These are phyloP conservation scores for Euura lappo DNA, from an alignment of 1,140 invertebrate genomes.

Conservation along the genomic window DNA sequence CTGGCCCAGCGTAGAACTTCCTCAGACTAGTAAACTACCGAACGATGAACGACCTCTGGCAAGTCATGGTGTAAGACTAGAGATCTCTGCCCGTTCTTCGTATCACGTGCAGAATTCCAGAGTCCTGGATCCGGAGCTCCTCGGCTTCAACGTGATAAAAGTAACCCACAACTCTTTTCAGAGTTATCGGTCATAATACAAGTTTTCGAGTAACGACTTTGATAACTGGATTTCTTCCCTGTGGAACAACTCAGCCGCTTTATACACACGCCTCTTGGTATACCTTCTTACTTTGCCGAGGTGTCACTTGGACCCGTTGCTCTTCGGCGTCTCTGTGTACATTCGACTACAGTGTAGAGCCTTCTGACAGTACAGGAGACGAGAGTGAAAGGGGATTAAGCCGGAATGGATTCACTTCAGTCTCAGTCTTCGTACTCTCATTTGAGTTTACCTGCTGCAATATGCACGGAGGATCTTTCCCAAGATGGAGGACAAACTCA, in stretches of 20 bases:
- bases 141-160: background rate
- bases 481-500: background rate
- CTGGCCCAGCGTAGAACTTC: background rate
- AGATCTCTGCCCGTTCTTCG: no score
- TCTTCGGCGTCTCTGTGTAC: no score
- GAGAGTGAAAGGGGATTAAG: background rate
- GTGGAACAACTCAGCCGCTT: background rate
- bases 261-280: background rate
- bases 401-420: background rate
- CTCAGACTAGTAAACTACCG: conserved; percentile 2
- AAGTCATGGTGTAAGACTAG: background rate
- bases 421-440: no score
- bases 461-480: background rate
- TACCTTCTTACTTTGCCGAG: no score
- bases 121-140: no score
- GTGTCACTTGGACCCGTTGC: no score
- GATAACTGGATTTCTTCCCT: conserved; percentile 2
- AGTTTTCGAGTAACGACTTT: background rate
- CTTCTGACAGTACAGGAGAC: background rate
- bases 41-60: background rate
- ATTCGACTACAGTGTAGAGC: background rate
- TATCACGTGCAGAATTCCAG: no score
- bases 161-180: conserved; percentile 2
- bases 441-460: background rate
- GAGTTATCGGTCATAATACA: conserved; percentile 2